phyloP scores from a whole-genome alignment of 2,113 vertebrate species.

The Phaethornis superciliosus region DNA sequence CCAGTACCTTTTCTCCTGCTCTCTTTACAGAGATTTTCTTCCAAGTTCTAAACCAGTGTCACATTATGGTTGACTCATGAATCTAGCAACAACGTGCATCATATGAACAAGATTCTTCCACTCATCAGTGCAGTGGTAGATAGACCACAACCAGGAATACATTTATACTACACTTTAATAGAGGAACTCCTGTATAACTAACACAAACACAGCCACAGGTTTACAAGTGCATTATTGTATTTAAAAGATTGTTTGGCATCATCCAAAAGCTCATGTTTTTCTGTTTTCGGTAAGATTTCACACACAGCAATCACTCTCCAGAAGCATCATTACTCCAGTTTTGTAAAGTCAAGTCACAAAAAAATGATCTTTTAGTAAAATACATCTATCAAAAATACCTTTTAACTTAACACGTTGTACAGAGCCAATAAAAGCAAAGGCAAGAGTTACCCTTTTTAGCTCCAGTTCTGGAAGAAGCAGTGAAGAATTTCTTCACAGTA shows the following conservation, averaged over 20 bases:
- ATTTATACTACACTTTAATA: not conserved
- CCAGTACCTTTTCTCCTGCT: not conserved
- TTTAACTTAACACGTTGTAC: not conserved
- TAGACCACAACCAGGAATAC: not conserved
- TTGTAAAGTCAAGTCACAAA: not conserved
- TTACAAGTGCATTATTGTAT: not conserved
- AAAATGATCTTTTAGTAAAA: not conserved
- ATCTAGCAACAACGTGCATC: not conserved
- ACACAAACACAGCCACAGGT: not conserved
- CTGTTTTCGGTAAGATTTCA: not conserved
- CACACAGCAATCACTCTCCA: not conserved
- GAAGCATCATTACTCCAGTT: not conserved
- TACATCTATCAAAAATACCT: not conserved
- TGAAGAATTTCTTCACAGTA: conserved; percentile 98
- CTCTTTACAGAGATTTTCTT: not conserved
- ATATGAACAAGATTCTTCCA: not conserved
- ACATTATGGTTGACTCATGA: not conserved
- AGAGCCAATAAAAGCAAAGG: not conserved
- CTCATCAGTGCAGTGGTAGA: not conserved
- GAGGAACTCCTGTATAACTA: not conserved
- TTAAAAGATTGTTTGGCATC: not conserved
- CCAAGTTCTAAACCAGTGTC: not conserved
- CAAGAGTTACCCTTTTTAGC: conserved; percentile 88
- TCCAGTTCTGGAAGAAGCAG: conserved; percentile 88
- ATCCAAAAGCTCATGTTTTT: not conserved